Evolutionary conservation across 2,888 invertebrate species (phyloP).

Genomic region (Erynnis tages): DNA sequence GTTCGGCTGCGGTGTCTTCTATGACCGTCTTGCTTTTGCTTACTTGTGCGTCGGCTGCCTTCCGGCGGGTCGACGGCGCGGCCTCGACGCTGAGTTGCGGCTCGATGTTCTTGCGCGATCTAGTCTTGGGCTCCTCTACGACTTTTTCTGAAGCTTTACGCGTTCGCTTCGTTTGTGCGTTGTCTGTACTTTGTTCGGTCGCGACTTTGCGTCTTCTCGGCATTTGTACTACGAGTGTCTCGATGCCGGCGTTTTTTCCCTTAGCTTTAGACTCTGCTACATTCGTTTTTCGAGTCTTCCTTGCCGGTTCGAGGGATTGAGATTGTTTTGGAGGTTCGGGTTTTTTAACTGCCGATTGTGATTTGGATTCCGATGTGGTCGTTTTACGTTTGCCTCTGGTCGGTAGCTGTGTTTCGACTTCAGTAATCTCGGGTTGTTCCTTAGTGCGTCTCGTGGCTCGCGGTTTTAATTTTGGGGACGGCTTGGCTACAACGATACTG

Average conservation of each 20-base stretch:
- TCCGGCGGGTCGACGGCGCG: not conserved
- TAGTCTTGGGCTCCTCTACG: not conserved
- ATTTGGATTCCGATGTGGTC: not conserved
- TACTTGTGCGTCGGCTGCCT: not conserved
- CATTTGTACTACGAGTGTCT: constrained; percentile 6
- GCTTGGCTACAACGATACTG: constrained; percentile 44
- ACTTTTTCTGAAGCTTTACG: not conserved
- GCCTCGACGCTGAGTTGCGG: constrained; percentile 34
- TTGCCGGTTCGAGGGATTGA: not conserved
- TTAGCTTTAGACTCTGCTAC: too few species aligned
- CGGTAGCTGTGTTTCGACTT: not conserved
- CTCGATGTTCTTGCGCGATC: constrained; percentile 31
- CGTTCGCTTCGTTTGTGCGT: constrained; percentile 1
- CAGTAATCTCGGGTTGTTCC: not conserved
- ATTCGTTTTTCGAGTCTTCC: not conserved
- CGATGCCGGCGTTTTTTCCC: too few species aligned
- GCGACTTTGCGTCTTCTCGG: not conserved
- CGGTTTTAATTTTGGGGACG: constrained; percentile 50
- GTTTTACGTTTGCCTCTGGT: constrained; percentile 29
- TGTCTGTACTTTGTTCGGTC: constrained; percentile 13
- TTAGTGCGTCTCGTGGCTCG: constrained; percentile 30
- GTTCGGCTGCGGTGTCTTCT: constrained; percentile 5
- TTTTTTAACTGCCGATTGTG: not conserved
- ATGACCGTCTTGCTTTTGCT: not conserved
- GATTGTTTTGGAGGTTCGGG: not conserved